These are phyloP conservation scores for Oscheius sp. DNA, from an alignment of 1,140 invertebrate species.

Conservation along the genomic window DNA sequence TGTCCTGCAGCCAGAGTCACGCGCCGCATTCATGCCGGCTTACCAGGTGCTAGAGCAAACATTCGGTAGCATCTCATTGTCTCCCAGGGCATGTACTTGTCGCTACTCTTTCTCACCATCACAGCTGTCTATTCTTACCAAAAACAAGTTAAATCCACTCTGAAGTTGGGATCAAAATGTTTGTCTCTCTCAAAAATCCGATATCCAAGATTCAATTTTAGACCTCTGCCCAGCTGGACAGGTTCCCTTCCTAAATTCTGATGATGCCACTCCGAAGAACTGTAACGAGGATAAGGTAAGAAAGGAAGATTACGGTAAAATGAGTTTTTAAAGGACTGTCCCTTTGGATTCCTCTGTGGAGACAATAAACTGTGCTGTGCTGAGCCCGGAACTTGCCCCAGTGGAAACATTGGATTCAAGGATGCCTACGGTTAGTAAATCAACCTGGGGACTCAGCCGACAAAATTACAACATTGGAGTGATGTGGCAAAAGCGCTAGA, in stretches of 20 bases:
- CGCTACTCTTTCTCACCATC: not conserved
- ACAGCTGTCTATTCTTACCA: not conserved
- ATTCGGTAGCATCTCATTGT: conserved; percentile 10
- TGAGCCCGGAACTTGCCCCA: conserved; percentile 41
- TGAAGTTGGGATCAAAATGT: conserved; percentile 4
- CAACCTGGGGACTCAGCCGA: not conserved
- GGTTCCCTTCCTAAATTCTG: conserved; percentile 39
- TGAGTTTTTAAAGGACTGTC: no score
- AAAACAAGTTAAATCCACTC: not conserved
- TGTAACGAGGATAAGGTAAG: conserved; percentile 26
- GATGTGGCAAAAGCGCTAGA: no score
- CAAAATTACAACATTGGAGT: no score
- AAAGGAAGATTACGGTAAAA: no score
- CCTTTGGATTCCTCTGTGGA: conserved; percentile 34
- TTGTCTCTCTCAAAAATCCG: not conserved
- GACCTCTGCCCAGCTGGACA: conserved; percentile 43
- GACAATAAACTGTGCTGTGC: conserved; percentile 43
- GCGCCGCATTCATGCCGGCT: conserved; percentile 12
- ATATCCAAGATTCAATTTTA: conserved; percentile 21
- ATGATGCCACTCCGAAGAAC: conserved; percentile 11
- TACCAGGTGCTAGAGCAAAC: conserved; percentile 25
- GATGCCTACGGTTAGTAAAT: conserved; percentile 38
- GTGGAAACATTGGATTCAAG: conserved; percentile 33
- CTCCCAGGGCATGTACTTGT: conserved; percentile 12
- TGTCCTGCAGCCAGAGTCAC: not conserved